Percentiles rank a stretch among this genome's conserved stretches.
These are phyloP conservation scores for Hyles euphorbiae DNA, from an alignment of 1,140 invertebrate species.

Conservation along the genomic window DNA sequence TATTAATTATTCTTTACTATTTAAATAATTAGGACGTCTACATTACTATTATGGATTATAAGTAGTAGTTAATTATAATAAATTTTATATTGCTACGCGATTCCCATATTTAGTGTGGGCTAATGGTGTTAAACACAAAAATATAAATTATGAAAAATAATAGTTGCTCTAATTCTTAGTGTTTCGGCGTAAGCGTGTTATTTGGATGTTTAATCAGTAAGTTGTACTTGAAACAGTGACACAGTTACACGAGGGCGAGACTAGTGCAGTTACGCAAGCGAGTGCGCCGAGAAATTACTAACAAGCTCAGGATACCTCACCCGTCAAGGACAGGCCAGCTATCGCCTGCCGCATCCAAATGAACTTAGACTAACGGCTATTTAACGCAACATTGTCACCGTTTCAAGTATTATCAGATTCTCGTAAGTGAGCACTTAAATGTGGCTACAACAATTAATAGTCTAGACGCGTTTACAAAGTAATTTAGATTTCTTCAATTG, in stretches of 20 bases:
- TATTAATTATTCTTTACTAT: background rate
- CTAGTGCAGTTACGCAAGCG: conserved; percentile 55
- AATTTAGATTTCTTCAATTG: too few relatives aligned
- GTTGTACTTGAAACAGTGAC: conserved; percentile 68
- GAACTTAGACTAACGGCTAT: conserved; percentile 13
- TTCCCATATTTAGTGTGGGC: too few relatives aligned
- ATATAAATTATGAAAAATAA: too few relatives aligned
- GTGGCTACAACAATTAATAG: too few relatives aligned
- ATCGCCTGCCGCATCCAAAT: conserved; percentile 41
- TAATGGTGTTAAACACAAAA: too few relatives aligned
- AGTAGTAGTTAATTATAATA: too few relatives aligned
- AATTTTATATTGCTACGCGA: too few relatives aligned
- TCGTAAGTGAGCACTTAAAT: background rate
- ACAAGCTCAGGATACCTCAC: conserved; percentile 41
- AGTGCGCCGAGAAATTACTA: conserved; percentile 58
- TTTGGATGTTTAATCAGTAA: conserved; percentile 10
- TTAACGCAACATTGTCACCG: background rate
- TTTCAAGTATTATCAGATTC: background rate
- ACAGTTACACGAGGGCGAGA: conserved; percentile 55
- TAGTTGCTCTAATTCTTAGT: too few relatives aligned
- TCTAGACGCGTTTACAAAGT: too few relatives aligned
- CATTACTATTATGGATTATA: too few relatives aligned
- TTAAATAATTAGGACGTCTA: too few relatives aligned
- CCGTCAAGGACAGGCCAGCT: conserved; percentile 49
- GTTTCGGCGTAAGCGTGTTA: background rate